phyloP scores from a whole-genome alignment of 2,113 vertebrate species.

The Thunnus maccoyii region DNA sequence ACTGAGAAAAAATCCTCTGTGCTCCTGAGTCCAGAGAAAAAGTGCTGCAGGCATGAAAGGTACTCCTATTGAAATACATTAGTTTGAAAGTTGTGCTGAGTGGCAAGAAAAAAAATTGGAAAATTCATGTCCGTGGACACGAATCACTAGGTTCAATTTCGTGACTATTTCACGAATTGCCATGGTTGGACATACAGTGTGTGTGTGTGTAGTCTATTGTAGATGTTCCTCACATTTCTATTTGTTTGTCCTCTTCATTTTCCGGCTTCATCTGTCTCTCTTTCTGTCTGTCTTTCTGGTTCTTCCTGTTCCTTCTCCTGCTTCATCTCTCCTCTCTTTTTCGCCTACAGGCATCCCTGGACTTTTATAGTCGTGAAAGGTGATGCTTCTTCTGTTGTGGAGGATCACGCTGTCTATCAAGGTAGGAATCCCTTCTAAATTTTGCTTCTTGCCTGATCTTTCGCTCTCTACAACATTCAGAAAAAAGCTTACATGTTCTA shows the following conservation, averaged over 20 bases:
- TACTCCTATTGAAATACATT: no score
- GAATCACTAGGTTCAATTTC: no score
- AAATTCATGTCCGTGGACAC: no score
- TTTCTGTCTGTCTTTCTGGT: neutral
- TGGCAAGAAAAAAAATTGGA: no score
- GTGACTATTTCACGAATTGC: no score
- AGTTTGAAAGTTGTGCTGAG: no score
- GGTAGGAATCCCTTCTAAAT: conserved; percentile 80
- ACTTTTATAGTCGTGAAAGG: conserved; percentile 94
- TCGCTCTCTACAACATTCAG: neutral
- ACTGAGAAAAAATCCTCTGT: no score
- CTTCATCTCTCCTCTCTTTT: conserved; percentile 4
- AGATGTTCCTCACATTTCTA: neutral
- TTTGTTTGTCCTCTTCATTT: neutral
- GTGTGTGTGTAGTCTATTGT: neutral
- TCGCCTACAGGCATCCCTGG: conserved; percentile 91
- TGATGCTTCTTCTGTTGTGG: conserved; percentile 86
- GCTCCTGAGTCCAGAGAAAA: no score
- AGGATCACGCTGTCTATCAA: conserved; percentile 93
- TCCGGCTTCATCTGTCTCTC: neutral
- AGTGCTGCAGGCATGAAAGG: no score
- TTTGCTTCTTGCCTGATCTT: neutral
- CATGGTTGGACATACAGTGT: neutral
- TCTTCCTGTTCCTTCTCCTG: neutral
- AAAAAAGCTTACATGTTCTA: neutral